Percentiles rank a stretch among this genome's conserved stretches.
phyloP scores from a whole-genome alignment of 2,888 invertebrate species.

The Hyposoter dolosus region DNA sequence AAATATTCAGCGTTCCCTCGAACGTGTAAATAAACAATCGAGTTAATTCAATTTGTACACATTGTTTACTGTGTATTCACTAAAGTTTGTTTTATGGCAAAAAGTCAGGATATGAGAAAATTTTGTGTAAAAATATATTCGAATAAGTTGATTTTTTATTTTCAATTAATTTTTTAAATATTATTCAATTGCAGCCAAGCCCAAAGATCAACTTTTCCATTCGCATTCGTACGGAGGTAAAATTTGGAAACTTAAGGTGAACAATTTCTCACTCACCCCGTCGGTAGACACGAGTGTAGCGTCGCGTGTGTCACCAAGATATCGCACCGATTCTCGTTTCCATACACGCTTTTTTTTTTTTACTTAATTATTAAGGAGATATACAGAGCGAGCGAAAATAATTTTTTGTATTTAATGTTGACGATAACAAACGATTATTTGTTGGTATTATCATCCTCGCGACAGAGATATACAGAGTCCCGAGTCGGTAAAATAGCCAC shows the following conservation, averaged over 20 bases:
- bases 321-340: constrained; percentile 48
- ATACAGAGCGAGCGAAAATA: constrained; percentile 49
- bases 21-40: neutral
- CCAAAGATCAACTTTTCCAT: constrained; percentile 24
- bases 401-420: constrained; percentile 57
- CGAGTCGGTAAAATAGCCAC: constrained; percentile 41
- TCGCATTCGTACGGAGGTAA: neutral
- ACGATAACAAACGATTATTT: constrained; percentile 52
- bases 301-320: constrained; percentile 36
- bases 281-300: constrained; percentile 36
- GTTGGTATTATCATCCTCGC: constrained; percentile 44
- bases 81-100: neutral
- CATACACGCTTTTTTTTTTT: constrained; percentile 36
- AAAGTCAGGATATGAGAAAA: neutral
- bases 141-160: neutral
- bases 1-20: neutral
- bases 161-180: constrained; percentile 14
- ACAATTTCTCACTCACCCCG: constrained; percentile 30
- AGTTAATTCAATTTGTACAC: neutral
- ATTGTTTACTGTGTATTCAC: neutral
- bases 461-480: constrained; percentile 44
- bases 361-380: constrained; percentile 54
- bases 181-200: constrained; percentile 2
- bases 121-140: neutral
- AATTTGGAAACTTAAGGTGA: constrained; percentile 14